Evolutionary conservation across 1,140 invertebrate genomes (phyloP).

Genomic region (Gyrodactylus bullatarudis): DNA sequence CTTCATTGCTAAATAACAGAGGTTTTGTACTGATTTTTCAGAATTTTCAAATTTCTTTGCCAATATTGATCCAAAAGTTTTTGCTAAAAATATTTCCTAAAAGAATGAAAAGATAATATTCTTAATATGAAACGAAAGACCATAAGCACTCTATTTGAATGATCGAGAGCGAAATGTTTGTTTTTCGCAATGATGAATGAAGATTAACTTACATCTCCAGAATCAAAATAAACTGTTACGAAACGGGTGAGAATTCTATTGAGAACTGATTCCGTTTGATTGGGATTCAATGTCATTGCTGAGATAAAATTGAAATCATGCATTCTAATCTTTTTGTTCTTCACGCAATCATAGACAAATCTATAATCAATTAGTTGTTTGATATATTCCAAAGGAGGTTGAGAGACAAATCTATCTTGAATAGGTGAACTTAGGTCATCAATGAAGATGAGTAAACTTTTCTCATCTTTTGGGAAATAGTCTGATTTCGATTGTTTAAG

Average conservation of each 20-base stretch:
- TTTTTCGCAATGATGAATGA: no score
- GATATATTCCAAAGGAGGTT: conserved; percentile 44
- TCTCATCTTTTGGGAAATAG: conserved; percentile 35
- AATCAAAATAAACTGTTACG: no score
- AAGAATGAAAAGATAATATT: conserved; percentile 50
- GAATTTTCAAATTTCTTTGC: conserved; percentile 38
- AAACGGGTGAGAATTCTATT: conserved; percentile 43
- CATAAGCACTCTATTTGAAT: no score
- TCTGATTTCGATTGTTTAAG: conserved; percentile 47
- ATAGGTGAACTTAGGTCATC: conserved; percentile 61
- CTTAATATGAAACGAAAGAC: no score
- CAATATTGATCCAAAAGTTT: conserved; percentile 47
- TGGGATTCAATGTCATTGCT: conserved; percentile 38
- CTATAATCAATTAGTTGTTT: conserved; percentile 49
- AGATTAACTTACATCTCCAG: no score
- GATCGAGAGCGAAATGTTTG: no score
- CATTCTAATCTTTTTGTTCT: conserved; percentile 33
- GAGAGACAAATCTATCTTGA: conserved; percentile 46
- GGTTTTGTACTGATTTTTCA: conserved; percentile 35
- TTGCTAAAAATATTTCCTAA: conserved; percentile 33
- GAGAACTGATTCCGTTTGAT: conserved; percentile 38
- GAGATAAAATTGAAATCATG: conserved; percentile 38
- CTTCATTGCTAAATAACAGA: conserved; percentile 25
- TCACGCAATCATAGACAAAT: conserved; percentile 42
- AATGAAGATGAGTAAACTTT: conserved; percentile 43